Conservation (phyloP, 2,113 vertebrate species). For the Poecilia latipinna region DNA sequence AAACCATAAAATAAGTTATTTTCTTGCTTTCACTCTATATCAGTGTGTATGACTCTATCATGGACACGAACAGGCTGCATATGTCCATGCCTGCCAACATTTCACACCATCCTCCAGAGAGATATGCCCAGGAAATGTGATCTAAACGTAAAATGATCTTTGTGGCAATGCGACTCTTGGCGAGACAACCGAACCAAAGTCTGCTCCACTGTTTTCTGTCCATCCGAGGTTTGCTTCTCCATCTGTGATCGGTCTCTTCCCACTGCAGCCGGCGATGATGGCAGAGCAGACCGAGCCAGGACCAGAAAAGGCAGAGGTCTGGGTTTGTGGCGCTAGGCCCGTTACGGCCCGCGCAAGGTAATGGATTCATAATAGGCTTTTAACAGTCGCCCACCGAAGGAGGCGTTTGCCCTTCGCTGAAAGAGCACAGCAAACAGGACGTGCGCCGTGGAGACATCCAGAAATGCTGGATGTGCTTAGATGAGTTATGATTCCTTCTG, state of each 20-base stretch:
- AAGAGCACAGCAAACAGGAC: constrained; percentile 72
- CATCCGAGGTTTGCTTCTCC: constrained; percentile 8
- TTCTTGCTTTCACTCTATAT: not conserved
- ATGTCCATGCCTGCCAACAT: not conserved
- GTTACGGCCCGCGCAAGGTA: constrained; percentile 53
- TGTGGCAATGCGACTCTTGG: not conserved
- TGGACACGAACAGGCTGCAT: not conserved
- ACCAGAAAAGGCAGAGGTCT: constrained; percentile 29
- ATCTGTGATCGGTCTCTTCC: constrained; percentile 11
- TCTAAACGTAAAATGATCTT: not conserved
- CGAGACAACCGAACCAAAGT: not conserved
- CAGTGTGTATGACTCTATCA: not conserved
- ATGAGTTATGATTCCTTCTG: constrained; percentile 55
- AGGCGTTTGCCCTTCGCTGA: constrained; percentile 69
- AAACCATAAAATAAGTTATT: not conserved
- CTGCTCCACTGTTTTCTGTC: not conserved
- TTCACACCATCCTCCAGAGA: not conserved
- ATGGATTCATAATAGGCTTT: constrained; percentile 77
- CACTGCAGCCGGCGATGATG: constrained; percentile 11
- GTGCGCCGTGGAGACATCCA: constrained; percentile 57
- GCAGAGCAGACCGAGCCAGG: constrained; percentile 39
- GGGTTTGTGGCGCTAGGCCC: constrained; percentile 31
- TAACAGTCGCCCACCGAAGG: constrained; percentile 56
- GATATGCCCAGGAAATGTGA: not conserved
- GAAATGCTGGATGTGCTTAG: constrained; percentile 33